Conservation (phyloP, 2,113 vertebrate genomes). For the Dipodomys spectabilis region DNA sequence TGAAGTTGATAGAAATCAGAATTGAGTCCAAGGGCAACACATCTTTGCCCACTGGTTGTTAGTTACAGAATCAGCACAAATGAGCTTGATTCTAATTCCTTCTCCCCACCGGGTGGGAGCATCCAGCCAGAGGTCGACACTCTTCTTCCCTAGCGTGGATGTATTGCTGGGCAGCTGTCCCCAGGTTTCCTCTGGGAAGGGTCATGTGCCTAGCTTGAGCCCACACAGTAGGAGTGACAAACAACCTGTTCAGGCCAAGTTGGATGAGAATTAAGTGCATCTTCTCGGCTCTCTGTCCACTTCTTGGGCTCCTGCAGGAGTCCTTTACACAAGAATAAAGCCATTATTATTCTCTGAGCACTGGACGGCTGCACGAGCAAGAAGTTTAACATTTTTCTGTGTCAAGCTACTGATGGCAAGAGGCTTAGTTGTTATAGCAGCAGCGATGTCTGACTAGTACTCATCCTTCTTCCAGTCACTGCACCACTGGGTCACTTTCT, state of each 20-base stretch:
- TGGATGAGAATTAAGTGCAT: rapidly evolving
- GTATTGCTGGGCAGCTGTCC: too few species aligned
- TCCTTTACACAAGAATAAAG: not conserved
- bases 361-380: not conserved
- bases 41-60: too few species aligned
- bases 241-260: not conserved
- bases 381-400: not conserved
- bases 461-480: not conserved
- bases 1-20: not conserved
- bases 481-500: not conserved
- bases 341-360: not conserved
- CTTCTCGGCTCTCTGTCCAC: too few species aligned
- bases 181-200: not conserved
- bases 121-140: rapidly evolving
- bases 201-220: too few species aligned
- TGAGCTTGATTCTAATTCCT: not conserved
- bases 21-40: not conserved
- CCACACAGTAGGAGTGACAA: too few species aligned
- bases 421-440: not conserved
- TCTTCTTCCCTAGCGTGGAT: not conserved
- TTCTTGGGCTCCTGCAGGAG: not conserved
- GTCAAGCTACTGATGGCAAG: not conserved
- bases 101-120: rapidly evolving
- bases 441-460: not conserved
- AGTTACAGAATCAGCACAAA: not conserved